Percentiles rank a stretch among this genome's conserved stretches.
Conservation (phyloP, 2,888 invertebrate species). For the Diaperis boleti region DNA sequence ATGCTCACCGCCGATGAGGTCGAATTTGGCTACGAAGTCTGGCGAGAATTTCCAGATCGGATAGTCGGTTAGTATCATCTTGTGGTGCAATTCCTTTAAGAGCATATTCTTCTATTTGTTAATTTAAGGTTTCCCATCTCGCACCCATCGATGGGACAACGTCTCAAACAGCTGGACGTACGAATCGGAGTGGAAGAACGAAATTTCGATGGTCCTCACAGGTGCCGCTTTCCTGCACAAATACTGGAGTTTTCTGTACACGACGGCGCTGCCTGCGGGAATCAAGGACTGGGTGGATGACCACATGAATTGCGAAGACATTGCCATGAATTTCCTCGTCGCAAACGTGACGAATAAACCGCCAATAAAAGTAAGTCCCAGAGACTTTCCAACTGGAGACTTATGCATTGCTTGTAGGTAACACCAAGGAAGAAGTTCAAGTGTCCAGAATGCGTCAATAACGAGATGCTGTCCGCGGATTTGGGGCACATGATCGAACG, state of each 20-base stretch:
- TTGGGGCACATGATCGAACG: slow-evolving; percentile 93
- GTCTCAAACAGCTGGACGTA: slow-evolving; percentile 88
- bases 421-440: slow-evolving; percentile 97
- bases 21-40: slow-evolving; percentile 94
- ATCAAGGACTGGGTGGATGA: slow-evolving; percentile 93
- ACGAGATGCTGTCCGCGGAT: slow-evolving; percentile 94
- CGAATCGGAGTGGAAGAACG: slow-evolving; percentile 97
- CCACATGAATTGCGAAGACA: slow-evolving; percentile 98
- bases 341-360: slow-evolving; percentile 94
- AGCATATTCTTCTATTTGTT: too few species aligned
- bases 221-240: slow-evolving; percentile 98
- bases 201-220: slow-evolving; percentile 95
- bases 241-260: slow-evolving; percentile 95
- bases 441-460: slow-evolving; percentile 94
- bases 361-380: slow-evolving; percentile 80
- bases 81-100: background rate
- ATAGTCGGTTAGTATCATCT: slow-evolving; percentile 73
- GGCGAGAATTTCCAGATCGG: slow-evolving; percentile 96
- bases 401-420: too few species aligned
- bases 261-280: slow-evolving; percentile 86
- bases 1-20: slow-evolving; percentile 96
- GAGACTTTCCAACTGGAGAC: too few species aligned
- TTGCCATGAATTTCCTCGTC: slow-evolving; percentile 97
- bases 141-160: slow-evolving; percentile 95
- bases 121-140: slow-evolving; percentile 86